A percentile compares a stretch with the other conserved stretches of the same genome.
Evolutionary conservation across 2,113 vertebrate species (phyloP).

Genomic region (Corynorhinus townsendii): DNA sequence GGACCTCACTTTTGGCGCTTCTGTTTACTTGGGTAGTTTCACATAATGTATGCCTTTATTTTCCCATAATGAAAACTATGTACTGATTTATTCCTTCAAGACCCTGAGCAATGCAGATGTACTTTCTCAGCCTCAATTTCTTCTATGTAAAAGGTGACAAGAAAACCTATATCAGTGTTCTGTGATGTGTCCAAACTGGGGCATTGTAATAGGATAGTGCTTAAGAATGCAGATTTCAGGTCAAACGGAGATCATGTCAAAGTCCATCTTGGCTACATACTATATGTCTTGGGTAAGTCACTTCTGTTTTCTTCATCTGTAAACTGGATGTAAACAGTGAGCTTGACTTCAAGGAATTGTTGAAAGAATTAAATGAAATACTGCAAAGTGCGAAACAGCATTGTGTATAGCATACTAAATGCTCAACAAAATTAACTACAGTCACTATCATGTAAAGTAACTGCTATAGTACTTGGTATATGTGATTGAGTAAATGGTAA

Average conservation of each 20-base stretch:
- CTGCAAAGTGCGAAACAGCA: not conserved
- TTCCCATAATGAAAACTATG: not conserved
- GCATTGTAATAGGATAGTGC: not conserved
- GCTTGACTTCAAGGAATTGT: not conserved
- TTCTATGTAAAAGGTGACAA: not conserved
- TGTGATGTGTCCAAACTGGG: not conserved
- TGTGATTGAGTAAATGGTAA: not conserved
- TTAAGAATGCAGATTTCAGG: not conserved
- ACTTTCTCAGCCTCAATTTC: not conserved
- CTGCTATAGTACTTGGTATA: not conserved
- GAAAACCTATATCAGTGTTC: not conserved
- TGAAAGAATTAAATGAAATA: not conserved
- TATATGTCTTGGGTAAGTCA: not conserved
- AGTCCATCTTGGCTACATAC: not conserved
- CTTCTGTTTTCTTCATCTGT: not conserved
- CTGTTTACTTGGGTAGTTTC: not conserved
- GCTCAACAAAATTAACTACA: not conserved
- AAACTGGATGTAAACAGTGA: not conserved
- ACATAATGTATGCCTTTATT: not conserved
- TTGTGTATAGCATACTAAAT: not conserved
- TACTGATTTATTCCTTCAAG: not conserved
- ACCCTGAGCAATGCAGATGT: not conserved
- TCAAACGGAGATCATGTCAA: not conserved
- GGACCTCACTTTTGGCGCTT: not conserved
- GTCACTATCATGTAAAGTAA: not conserved